Base-by-base conservation (phyloP, 2,888 invertebrate species). In the Willowsia nigromaculata region DNA sequence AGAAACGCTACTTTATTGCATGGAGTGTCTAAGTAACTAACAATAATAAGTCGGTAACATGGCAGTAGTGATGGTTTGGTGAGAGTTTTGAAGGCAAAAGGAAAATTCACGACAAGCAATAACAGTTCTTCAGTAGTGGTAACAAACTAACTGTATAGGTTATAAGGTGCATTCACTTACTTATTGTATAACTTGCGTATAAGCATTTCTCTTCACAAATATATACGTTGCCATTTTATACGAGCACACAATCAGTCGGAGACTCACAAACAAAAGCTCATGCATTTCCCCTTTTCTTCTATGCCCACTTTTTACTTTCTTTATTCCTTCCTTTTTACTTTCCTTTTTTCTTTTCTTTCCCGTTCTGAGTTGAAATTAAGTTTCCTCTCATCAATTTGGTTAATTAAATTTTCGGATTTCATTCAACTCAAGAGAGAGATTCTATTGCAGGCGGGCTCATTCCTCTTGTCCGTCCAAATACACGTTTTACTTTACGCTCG, bases 351-450 rank as follows among this genome's bases (percentile, higher is more conserved):
- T 50, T 83, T 68, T 78, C 85, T 68, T 56, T 82, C 82, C 53
- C 50, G 47, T 68, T 87, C 47, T 25, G 25, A 47, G 80, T 62
- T 85, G 85, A 89, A 89, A 89, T 89, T 89, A 89, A 85, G 81
- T 89, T 89, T 89, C 85, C 89, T 89, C 89, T 89, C 89, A 89
- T 89, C 89, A 89, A 89, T 89, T 89, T 89, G 89, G 81, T 89
- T 89, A 89, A 89, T 89, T 89, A 89, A 89, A 89, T 90, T 90
- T 90, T 88, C 88, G 90, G 88, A 90, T 90, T 88, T 90, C 85
- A 90, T 88, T 90, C 88, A 85, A 40, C 90, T 84, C 53, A 27
- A 74, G 62, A 56, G 33, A 62, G 68, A 18, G 83, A 90, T 90
- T 82, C 37, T 65, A 81, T 84, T 83, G 83, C 78, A 25, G 5